Evolutionary conservation across 2,113 vertebrate genomes (phyloP), one percentile per base, ranked within the genome.

Genomic region (Asarcornis scutulata): DNA sequence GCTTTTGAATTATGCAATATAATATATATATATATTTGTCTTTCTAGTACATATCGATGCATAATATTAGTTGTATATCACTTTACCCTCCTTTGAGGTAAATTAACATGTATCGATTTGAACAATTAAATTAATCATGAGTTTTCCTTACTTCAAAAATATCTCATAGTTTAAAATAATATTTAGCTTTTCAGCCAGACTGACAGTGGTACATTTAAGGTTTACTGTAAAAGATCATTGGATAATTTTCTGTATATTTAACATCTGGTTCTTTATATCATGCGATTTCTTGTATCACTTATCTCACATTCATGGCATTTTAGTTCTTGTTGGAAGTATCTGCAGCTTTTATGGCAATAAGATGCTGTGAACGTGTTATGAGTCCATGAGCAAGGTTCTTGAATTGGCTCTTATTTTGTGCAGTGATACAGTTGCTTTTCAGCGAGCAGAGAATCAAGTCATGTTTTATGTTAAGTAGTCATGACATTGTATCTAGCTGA

Each of bases 401-500:
- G 59, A 95, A 75, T 40, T 67, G 68, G 63, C 50, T 92, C 36
- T 78, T 95, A 48, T 17, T 86, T 96, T 88, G 71, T 17, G 11
- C 69, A 64, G 63, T 71, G 56, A 81, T 83, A 63, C 29, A 53
- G 56, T 88, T 96, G 93, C 64, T 96, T 96, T 91, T 74, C 73
- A 80, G 75, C 77, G 52, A 60, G 81, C 58, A 86, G 56, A 85
- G 68, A 93, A 73, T 91, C 36, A 8, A 83, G 17, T 88, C 68
- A 20, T 83, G 34, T 91, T 89, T 96, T 94, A 62, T 63, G 67
- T 92, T 97, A 93, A 98, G 66, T 67, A 86, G 53, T 97, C 96
- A 83, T 97, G 96, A 95, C 91, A 96, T 95, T 94, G 62, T 84
- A 95, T 94, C 86, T 77, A 91, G 40, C 86, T 93, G 82, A 93